Percentiles rank a stretch among this genome's conserved stretches.
Conservation (phyloP, 64 coral and sea anemone genomes). For the Montipora foliosa region DNA sequence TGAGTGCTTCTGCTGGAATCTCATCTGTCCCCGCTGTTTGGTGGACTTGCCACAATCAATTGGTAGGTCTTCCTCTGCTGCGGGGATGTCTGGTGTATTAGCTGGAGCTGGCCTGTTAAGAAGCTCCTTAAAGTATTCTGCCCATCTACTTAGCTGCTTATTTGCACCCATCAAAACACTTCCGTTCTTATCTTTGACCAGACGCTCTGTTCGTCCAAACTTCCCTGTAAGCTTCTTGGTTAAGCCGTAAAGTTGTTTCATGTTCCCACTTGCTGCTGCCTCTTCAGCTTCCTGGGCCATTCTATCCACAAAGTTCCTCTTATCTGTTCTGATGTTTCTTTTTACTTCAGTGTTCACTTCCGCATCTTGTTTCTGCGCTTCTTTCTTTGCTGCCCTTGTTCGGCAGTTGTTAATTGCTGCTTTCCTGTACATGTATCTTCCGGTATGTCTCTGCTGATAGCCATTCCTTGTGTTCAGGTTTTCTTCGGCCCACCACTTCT, state of each 20-base stretch:
- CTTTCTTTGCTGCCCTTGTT: neutral
- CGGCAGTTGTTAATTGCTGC: neutral
- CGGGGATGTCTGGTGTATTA: neutral
- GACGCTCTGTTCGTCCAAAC: too few species aligned
- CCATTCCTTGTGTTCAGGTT: too few species aligned
- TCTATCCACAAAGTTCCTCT: neutral
- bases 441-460: neutral
- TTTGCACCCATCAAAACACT: too few species aligned
- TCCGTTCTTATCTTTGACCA: too few species aligned
- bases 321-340: neutral
- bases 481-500: too few species aligned
- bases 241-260: neutral
- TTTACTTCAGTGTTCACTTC: neutral
- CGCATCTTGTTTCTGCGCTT: neutral
- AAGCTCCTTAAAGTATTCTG: too few species aligned
- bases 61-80: too few species aligned
- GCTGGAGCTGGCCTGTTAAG: too few species aligned
- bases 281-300: neutral
- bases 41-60: too few species aligned
- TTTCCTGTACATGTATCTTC: neutral
- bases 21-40: neutral
- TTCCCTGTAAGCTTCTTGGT: neutral
- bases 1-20: neutral
- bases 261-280: neutral
- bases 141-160: too few species aligned